These are phyloP conservation scores for Raja brachyura DNA, from an alignment of 2,113 vertebrate genomes.

Conservation along the genomic window DNA sequence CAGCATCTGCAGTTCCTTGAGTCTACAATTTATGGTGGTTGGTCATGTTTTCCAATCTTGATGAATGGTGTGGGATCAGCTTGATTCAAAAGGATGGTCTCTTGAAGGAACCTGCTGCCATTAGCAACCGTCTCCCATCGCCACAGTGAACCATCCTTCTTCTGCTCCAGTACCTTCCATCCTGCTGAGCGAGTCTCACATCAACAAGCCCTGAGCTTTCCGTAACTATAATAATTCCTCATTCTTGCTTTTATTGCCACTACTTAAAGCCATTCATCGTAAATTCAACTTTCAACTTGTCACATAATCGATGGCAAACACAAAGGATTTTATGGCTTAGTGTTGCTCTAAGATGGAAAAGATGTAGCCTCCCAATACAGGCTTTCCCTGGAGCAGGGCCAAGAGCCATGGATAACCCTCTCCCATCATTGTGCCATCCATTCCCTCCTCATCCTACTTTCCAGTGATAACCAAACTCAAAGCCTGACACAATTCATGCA, in stretches of 20 bases:
- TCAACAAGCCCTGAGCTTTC: neutral
- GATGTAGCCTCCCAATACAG: neutral
- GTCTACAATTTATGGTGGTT: too few relatives aligned
- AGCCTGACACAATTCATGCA: too few relatives aligned
- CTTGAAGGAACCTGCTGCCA: neutral
- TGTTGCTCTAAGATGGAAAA: neutral
- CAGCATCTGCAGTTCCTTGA: too few relatives aligned
- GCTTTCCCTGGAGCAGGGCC: too few relatives aligned
- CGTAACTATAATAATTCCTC: neutral
- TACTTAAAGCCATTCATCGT: neutral
- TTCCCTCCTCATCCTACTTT: neutral
- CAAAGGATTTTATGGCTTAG: neutral
- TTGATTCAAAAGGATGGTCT: too few relatives aligned
- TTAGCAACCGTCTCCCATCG: neutral
- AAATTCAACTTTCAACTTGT: neutral
- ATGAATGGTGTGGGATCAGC: too few relatives aligned
- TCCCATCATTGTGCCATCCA: neutral
- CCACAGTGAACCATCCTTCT: neutral
- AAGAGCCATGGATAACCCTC: neutral
- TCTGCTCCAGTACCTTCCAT: neutral
- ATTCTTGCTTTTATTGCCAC: neutral
- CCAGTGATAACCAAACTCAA: neutral
- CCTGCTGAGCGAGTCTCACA: too few relatives aligned
- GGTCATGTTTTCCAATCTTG: too few relatives aligned
- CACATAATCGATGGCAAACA: neutral